Base-by-base conservation (phyloP, 2,888 invertebrate genomes). In the Metallyticus violacea region DNA sequence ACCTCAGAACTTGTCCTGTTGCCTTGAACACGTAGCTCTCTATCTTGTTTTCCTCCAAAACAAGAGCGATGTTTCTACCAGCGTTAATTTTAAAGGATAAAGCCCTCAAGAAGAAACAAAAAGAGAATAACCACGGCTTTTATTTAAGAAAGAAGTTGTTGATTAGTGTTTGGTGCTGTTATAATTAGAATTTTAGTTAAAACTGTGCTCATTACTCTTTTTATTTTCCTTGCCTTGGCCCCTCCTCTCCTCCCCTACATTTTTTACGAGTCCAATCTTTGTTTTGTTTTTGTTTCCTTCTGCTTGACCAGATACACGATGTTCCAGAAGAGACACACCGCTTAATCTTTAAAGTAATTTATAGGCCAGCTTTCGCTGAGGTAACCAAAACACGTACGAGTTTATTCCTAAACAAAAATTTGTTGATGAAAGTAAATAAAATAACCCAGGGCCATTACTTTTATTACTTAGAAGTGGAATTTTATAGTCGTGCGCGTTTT, bases 181-280 rank as follows among this genome's bases (percentile, higher is more conserved):
- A 77, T 83, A 83, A 83, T 83, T 83, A 83, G 83, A 83, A 83
- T 83, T 83, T 83, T 83, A 83, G 83, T 83, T 83, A 83, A 83
- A 83, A 83, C 83, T 83, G 76, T 77, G 83, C 83, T 27, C 83
- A 83, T 83, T 83, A 77, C 27, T 83, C 77, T 83, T 83, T 83
- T 77, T 83, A 28, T 15, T 26, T 27, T 81, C 15, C 2, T n/a
- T 22, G 28, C 28, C 40, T 62, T 15, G 15, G 2, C 40, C 40
- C 40, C 40, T 40, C 40, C 40, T 15, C 40, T 62, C 2, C 40
- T 62, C 40, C n/a, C n/a, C n/a, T n/a, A n/a, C n/a, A n/a, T n/a
- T n/a, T 78, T n/a, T 78, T n/a, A 15, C 6, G 27, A 79, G 79
- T 79, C 27, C 26, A 30, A 81, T 81, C 40, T 30, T 81, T 81